Evolutionary conservation across 2,888 invertebrate species (phyloP), one percentile per base, ranked within the genome.

Genomic region (Eremobia ochroleuca): DNA sequence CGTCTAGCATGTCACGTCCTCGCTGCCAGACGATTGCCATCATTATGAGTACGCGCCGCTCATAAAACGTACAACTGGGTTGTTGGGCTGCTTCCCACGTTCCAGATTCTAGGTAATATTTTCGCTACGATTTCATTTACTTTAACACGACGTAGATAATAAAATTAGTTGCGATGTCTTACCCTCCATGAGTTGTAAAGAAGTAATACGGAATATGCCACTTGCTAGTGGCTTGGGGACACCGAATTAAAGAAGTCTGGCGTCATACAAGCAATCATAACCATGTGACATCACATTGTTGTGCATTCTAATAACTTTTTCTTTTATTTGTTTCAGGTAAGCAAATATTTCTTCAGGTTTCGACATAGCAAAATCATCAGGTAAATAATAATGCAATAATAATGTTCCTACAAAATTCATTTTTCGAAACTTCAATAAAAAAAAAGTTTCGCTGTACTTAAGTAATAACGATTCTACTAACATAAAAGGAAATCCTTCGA

Each of bases 321-420:
- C 0, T 55, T 82, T 34, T 34, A n/a, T 28, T 83, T 79, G 83
- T 82, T 82, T 25, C 64, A 82, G 84, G 84, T 83, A 82, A 83
- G 79, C 28, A 13, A 64, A 37, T 21, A 25, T 43, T n/a, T 61
- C 58, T 52, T 25, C 37, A 37, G 5, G 3, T 25, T 76, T 18
- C 8, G 4, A 65, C 59, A 34, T 40, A 55, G 9, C n/a, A 37
- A 34, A 21, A 5, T 40, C 11, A 46, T 49, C 40, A 82, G 58
- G 74, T 46, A 69, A 52, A 62, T 37, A n/a, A 58, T 40, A 49
- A 49, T 11, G 13, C 31, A 58, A 25, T 43, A 40, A 66, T 28
- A 31, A 49, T 66, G 52, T 46, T 52, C 2, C 18, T 9, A 58
- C n/a, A 61, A 31, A 46, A 34, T 55, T n/a, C 5, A 40, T 37